phyloP scores from a whole-genome alignment of 2,888 invertebrate genomes.

The Pseudolycoriella hygida region DNA sequence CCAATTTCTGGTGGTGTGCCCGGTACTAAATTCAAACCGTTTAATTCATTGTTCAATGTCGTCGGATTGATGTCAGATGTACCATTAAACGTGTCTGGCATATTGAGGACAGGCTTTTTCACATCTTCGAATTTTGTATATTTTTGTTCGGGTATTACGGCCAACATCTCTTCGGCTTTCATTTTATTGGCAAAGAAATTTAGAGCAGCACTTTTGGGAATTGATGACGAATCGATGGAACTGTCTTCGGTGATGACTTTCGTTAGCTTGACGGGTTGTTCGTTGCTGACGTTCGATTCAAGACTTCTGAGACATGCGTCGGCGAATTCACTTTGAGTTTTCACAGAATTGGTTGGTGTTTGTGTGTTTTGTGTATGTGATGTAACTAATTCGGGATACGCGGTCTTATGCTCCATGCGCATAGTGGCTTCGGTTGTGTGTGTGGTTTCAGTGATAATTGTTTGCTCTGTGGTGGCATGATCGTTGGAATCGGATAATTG shows the following conservation, averaged over 20 bases:
- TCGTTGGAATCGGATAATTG: conserved; percentile 22
- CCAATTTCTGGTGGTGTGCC: conserved; percentile 56
- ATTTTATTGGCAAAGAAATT: conserved; percentile 49
- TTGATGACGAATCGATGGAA: conserved; percentile 35
- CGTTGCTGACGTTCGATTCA: too few relatives aligned
- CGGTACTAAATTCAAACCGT: conserved; percentile 33
- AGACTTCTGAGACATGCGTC: background rate
- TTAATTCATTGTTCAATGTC: background rate
- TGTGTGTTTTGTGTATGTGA: conserved; percentile 8
- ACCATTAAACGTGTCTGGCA: conserved; percentile 4
- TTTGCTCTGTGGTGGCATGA: conserved; percentile 28
- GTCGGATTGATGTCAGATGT: conserved; percentile 1
- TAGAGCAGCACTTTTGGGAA: conserved; percentile 43
- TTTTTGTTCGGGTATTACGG: conserved; percentile 22
- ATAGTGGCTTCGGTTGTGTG: conserved; percentile 30
- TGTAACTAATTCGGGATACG: conserved; percentile 18
- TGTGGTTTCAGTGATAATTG: conserved; percentile 29
- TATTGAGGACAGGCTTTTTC: conserved; percentile 9
- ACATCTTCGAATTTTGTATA: conserved; percentile 27
- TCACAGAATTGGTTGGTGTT: conserved; percentile 10
- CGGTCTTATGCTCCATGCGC: conserved; percentile 29
- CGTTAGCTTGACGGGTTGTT: too few relatives aligned
- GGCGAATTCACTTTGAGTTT: conserved; percentile 1
- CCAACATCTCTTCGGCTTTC: conserved; percentile 17
- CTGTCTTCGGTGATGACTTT: background rate